These are phyloP conservation scores for Odontomachus brunneus DNA, from an alignment of 1,140 invertebrate genomes.

Conservation along the genomic window DNA sequence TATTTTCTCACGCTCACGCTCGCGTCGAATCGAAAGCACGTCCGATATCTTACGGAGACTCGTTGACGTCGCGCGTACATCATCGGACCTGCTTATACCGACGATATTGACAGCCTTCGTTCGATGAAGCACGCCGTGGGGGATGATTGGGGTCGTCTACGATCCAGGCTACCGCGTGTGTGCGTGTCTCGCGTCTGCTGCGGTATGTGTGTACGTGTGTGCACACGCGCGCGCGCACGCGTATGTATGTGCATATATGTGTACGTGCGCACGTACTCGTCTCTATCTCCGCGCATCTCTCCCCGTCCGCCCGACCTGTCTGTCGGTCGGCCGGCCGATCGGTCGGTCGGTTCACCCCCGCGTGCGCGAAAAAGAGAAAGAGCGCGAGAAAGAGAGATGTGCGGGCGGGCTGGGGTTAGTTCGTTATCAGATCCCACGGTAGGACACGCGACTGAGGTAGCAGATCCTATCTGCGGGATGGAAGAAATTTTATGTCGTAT, in stretches of 20 bases:
- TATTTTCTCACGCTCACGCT: slow-evolving; percentile 76
- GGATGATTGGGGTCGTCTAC: slow-evolving; percentile 80
- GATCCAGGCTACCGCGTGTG: slow-evolving; percentile 52
- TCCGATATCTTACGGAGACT: slow-evolving; percentile 75
- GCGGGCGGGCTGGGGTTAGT: slow-evolving; percentile 74
- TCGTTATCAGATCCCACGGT: slow-evolving; percentile 83
- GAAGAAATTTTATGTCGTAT: slow-evolving; percentile 85
- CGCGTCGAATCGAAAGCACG: slow-evolving; percentile 73
- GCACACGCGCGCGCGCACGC: too few species aligned
- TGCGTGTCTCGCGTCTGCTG: slow-evolving; percentile 38
- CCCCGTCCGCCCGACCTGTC: slow-evolving; percentile 63
- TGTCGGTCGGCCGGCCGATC: slow-evolving; percentile 60
- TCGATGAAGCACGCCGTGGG: slow-evolving; percentile 74
- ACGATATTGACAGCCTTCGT: slow-evolving; percentile 78
- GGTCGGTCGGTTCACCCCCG: slow-evolving; percentile 61
- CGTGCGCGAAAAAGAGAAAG: slow-evolving; percentile 48
- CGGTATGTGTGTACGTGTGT: slow-evolving; percentile 29
- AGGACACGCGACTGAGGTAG: slow-evolving; percentile 83
- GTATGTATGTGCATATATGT: too few species aligned
- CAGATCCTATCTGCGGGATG: slow-evolving; percentile 82
- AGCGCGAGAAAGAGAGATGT: slow-evolving; percentile 62
- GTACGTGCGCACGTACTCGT: slow-evolving; percentile 34
- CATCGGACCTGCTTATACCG: slow-evolving; percentile 73
- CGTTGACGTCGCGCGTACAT: slow-evolving; percentile 74
- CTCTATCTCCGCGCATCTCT: slow-evolving; percentile 64